These are phyloP conservation scores for Coelinius sp. DNA, from an alignment of 2,888 invertebrate genomes.

Conservation along the genomic window DNA sequence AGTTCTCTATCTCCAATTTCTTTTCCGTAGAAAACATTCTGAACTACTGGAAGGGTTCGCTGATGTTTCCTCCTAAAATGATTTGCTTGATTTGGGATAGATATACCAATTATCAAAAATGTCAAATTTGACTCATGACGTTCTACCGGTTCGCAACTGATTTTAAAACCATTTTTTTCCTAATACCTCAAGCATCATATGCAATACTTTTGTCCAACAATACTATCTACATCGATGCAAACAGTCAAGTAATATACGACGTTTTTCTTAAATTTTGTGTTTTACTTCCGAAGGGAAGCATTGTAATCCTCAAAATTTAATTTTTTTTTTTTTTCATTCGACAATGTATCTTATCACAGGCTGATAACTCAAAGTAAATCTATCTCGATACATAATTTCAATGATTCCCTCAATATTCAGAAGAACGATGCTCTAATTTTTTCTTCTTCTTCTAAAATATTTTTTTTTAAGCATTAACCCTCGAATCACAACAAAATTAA, in stretches of 20 bases:
- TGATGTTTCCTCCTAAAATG: too few relatives aligned
- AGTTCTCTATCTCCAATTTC: too few relatives aligned
- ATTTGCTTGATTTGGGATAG: too few relatives aligned
- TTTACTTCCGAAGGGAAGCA: too few relatives aligned
- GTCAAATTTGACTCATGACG: neutral
- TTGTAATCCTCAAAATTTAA: too few relatives aligned
- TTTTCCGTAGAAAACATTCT: too few relatives aligned
- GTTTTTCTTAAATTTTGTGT: neutral
- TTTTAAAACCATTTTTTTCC: neutral
- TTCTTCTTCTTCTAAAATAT: neutral
- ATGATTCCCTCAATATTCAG: neutral
- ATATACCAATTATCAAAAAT: neutral
- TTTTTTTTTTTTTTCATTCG: too few relatives aligned
- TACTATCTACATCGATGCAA: neutral
- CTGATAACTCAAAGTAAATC: constrained; percentile 1
- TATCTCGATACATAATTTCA: neutral
- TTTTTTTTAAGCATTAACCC: neutral
- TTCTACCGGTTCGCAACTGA: neutral
- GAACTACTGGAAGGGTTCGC: too few relatives aligned
- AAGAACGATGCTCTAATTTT: neutral
- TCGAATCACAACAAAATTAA: neutral
- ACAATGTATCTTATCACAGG: constrained; percentile 17
- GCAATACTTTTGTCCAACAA: neutral
- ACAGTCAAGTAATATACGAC: neutral
- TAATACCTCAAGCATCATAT: constrained; percentile 1